phyloP scores from a whole-genome alignment of 2,797 vertebrate genomes.

The Microctenopoma lineatum region DNA sequence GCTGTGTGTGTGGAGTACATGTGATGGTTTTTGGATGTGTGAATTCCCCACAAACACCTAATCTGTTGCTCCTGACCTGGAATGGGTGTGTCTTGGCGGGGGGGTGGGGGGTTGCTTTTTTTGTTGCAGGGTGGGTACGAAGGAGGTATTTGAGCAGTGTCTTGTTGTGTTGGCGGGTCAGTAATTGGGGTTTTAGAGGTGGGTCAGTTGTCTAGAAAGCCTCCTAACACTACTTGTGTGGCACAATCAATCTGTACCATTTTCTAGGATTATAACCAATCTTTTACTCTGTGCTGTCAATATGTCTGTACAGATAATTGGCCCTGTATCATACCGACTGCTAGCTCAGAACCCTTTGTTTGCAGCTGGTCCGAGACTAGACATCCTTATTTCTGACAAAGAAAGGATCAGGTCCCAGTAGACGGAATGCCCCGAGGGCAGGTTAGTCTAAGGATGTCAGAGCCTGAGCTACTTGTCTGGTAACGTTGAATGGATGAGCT shows the following conservation, averaged over 20 bases:
- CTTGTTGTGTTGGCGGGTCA: slow-evolving; percentile 40
- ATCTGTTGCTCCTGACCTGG: slow-evolving; percentile 50
- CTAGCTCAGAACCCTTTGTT: slow-evolving; percentile 53
- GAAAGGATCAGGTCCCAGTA: slow-evolving; percentile 52
- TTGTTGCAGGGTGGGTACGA: slow-evolving; percentile 14
- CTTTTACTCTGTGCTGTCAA: slow-evolving; percentile 3
- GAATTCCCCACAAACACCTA: slow-evolving; percentile 43
- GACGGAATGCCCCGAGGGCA: slow-evolving; percentile 45
- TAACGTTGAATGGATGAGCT: slow-evolving; percentile 26
- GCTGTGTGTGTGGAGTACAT: slow-evolving; percentile 49
- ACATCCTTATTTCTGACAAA: slow-evolving; percentile 61
- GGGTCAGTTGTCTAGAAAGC: slow-evolving; percentile 20
- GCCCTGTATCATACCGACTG: slow-evolving; percentile 23
- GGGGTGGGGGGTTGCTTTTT: slow-evolving; percentile 22
- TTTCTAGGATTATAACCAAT: slow-evolving; percentile 36
- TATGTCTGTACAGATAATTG: slow-evolving; percentile 51
- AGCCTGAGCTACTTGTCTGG: slow-evolving; percentile 29
- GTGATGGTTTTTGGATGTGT: slow-evolving; percentile 55
- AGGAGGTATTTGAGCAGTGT: slow-evolving; percentile 26
- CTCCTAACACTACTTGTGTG: slow-evolving; percentile 37
- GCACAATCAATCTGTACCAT: slow-evolving; percentile 30
- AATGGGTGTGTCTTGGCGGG: slow-evolving; percentile 52
- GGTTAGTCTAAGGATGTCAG: slow-evolving; percentile 40
- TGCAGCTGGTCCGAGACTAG: slow-evolving; percentile 40
- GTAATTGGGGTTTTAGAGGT: slow-evolving; percentile 29